Evolutionary conservation across 2,888 invertebrate genomes (phyloP), one percentile per base, ranked within the genome.

Genomic region (Corythucha ciliata): DNA sequence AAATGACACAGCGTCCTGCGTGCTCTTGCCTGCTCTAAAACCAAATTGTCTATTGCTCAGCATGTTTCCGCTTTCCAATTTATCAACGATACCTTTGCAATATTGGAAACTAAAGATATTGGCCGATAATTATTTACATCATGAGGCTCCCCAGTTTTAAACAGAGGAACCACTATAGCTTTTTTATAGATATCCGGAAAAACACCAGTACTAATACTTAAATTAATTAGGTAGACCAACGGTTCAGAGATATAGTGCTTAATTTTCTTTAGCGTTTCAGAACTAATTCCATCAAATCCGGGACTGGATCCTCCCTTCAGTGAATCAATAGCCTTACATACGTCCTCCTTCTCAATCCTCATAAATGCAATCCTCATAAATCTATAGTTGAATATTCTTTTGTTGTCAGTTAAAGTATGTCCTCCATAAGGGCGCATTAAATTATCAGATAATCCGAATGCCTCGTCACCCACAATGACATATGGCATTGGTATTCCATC

Each of bases 371-470:
- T n/a, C n/a, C n/a, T n/a, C n/a, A n/a, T n/a, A n/a, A 48, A 33
- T 24, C 41, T 24, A 18, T 48, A 33, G 44, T 48, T 53, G 26
- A 33, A 47, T n/a, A 53, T 34, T 44, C 32, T 48, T n/a, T 48
- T 40, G 27, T 21, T 22, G 22, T 33, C n/a, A n/a, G 46, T 26
- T 22, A 48, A 18, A 7, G 25, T 3, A 4, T 14, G 25, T 7
- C 39, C 37, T n/a, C 22, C 26, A 12, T 45, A 45, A n/a, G 45
- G 45, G 6, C 32, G 20, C 45, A 45, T 45, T 21, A 45, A 33
- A 16, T 32, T 5, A n/a, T 29, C 12, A 22, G 45, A 45, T n/a
- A 45, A 33, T 20, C 32, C 32, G 12, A 45, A 45, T 32, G 45
- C 45, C 7, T 33, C 45, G 18, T 32, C 32, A 20, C 32, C 33